Conservation (phyloP, 2,113 vertebrate genomes). For the Cavia porcellus region DNA sequence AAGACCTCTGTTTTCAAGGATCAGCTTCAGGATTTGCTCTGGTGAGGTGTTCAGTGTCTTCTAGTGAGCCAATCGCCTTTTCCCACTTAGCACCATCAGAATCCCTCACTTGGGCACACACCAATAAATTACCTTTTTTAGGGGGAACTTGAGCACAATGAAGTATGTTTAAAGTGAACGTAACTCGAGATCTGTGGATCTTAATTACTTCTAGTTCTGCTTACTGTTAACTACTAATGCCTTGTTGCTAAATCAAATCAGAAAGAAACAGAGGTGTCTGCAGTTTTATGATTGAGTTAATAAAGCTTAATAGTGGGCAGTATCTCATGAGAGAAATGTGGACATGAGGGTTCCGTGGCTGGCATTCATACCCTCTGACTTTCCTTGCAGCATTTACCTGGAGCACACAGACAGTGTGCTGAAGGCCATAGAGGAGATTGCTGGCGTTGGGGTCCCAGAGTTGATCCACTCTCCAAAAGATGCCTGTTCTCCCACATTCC, state of each 20-base stretch:
- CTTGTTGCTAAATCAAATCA: slow-evolving; percentile 8
- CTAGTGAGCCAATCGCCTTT: not conserved
- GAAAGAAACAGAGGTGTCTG: not conserved
- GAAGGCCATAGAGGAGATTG: slow-evolving; percentile 96
- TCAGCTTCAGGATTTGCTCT: slow-evolving; percentile 91
- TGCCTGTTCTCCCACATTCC: slow-evolving; percentile 92
- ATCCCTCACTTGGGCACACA: slow-evolving; percentile 4
- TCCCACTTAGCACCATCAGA: not conserved
- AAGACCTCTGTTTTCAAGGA: slow-evolving; percentile 92
- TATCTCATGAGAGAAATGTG: not conserved
- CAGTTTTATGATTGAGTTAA: not conserved
- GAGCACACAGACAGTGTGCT: slow-evolving; percentile 93
- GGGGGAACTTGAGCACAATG: not conserved
- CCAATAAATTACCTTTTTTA: not conserved
- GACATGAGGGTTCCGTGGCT: not conserved
- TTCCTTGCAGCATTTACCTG: slow-evolving; percentile 92
- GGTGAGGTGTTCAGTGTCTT: slow-evolving; percentile 85
- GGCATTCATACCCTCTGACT: not conserved
- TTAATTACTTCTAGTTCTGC: slow-evolving; percentile 24
- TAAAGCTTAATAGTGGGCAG: not conserved
- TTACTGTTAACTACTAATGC: not conserved
- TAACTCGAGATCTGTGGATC: not conserved
- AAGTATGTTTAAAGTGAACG: not conserved
- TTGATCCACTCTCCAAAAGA: slow-evolving; percentile 92
- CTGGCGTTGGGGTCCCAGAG: slow-evolving; percentile 92